Conservation (phyloP, 2,888 invertebrate species). For the Prostheceraeus crozeri region DNA sequence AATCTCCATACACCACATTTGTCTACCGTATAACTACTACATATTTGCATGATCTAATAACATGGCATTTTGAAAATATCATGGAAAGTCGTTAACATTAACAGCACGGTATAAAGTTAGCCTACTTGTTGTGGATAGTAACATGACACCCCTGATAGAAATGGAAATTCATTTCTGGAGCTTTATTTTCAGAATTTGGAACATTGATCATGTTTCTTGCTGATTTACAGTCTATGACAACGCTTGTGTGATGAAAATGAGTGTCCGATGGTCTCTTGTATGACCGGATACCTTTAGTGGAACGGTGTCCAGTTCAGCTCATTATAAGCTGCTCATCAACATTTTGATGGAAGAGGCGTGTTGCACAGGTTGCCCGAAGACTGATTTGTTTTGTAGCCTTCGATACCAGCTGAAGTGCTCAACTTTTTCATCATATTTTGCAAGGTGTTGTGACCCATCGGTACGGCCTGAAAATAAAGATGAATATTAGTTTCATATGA, state of each 20-base stretch:
- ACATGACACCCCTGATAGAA: slow-evolving; percentile 3
- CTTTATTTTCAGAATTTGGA: slow-evolving; percentile 10
- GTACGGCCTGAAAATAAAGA: slow-evolving; percentile 7
- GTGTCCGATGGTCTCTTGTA: slow-evolving; percentile 13
- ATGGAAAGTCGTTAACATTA: too few relatives aligned
- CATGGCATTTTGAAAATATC: too few relatives aligned
- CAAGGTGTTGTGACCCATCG: slow-evolving; percentile 29
- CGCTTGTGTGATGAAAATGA: slow-evolving; percentile 4
- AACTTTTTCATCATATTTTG: slow-evolving; percentile 7
- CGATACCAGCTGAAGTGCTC: slow-evolving; percentile 18
- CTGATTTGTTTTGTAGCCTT: slow-evolving; percentile 27
- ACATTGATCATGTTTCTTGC: not conserved
- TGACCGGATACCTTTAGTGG: slow-evolving; percentile 10
- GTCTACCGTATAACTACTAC: too few relatives aligned
- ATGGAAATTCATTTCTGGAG: slow-evolving; percentile 8
- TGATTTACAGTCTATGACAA: slow-evolving; percentile 25
- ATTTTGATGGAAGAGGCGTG: slow-evolving; percentile 12
- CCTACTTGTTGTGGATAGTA: slow-evolving; percentile 14
- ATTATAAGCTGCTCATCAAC: slow-evolving; percentile 28
- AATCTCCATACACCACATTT: too few relatives aligned
- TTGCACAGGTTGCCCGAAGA: slow-evolving; percentile 27
- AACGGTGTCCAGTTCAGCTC: slow-evolving; percentile 17
- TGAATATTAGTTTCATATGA: too few relatives aligned
- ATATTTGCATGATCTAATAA: too few relatives aligned
- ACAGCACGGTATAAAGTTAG: too few relatives aligned